phyloP scores from a whole-genome alignment of 2,797 vertebrate species.

The Emys orbicularis region DNA sequence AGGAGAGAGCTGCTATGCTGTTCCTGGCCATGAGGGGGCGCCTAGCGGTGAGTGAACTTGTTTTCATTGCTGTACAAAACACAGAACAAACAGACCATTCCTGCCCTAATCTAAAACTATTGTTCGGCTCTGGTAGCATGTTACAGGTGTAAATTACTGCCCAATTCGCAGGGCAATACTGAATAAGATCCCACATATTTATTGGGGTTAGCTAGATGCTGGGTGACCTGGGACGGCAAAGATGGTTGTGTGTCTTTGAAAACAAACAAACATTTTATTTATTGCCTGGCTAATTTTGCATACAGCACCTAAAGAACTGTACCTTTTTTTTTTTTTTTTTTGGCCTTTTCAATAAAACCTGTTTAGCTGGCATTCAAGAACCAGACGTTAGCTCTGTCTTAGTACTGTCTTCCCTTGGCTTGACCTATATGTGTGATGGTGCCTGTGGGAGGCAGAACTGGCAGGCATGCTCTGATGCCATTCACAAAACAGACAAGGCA shows the following conservation, averaged over 20 bases:
- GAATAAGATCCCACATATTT: not conserved
- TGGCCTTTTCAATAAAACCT: not conserved
- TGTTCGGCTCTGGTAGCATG: not conserved
- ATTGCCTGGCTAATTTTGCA: not conserved
- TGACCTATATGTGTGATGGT: not conserved
- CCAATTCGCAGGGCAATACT: not conserved
- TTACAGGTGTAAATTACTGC: not conserved
- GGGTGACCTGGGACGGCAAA: not conserved
- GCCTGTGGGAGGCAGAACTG: not conserved
- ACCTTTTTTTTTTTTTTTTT: not conserved
- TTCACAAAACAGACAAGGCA: not conserved
- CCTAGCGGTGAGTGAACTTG: too few species aligned
- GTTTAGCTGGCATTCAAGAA: not conserved
- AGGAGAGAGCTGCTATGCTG: too few species aligned
- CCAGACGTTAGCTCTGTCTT: not conserved
- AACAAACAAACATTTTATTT: not conserved
- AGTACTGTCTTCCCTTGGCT: not conserved
- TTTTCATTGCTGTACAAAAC: not conserved
- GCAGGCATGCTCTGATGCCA: not conserved
- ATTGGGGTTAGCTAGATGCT: not conserved
- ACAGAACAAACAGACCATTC: not conserved
- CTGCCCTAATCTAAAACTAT: not conserved
- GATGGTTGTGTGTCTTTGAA: not conserved
- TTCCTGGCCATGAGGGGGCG: too few species aligned
- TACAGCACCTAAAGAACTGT: not conserved